Base-by-base conservation (phyloP, 2,113 vertebrate genomes). In the Mobula birostris region DNA sequence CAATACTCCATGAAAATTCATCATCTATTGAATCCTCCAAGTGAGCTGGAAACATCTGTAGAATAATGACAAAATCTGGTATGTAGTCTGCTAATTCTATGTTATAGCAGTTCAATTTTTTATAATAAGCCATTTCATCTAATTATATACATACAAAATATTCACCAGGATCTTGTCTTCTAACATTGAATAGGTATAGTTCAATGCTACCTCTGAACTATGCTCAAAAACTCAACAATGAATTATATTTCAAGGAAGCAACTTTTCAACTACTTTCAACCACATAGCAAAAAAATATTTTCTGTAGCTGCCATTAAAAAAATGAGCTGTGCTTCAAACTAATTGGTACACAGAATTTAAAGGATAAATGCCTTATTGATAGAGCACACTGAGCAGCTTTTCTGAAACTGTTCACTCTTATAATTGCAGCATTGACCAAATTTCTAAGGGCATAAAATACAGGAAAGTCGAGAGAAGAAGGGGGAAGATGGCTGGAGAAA, bases 351-450 rank as follows among this genome's bases (percentile, higher is more conserved):
- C 40, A 56, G 48, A 17, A 93, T 2, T 48, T 70, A 21, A 76
- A 76, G 74, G 36, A 70, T 56, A 74, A 76, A 93, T 74, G 70
- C 9, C 72, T 92, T 74, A 72, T 90, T 92, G 91, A 82, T 87
- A 68, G 94, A 95, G 94, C 94, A 94, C n/a, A 87, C 95, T 95
- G 95, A 94, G 96, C 94, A 95, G 95, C 96, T 95, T 96, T 96
- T 97, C 96, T 95, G 96, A 96, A 96, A 96, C 96, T 96, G 96
- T 96, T 96, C 96, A 95, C 96, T 95, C 95, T 94, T 95, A 96
- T 97, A 97, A 97, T 97, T 97, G 95, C 96, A 94, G 96, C 97
- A 96, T 96, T 97, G 97, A 96, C 97, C 96, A 96, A 95, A 96
- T 97, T 96, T 97, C 96, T 96, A 94, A 94, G 95, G 95, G 95